Base-by-base conservation (phyloP, 2,797 vertebrate genomes). In the Diplodus puntazzo region DNA sequence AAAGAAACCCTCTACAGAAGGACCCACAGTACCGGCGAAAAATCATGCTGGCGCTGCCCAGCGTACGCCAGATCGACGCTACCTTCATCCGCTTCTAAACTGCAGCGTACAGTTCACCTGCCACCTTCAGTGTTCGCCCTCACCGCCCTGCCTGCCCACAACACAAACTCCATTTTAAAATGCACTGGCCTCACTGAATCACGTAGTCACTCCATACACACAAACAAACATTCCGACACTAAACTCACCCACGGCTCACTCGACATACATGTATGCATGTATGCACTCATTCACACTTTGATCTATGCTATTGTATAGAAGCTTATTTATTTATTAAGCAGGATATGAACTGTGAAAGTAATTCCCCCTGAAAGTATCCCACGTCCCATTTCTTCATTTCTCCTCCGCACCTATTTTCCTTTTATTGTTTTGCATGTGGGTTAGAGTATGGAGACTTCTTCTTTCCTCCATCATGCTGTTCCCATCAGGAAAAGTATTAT, bases 1-100 rank as follows among this genome's bases (percentile, higher is more conserved):
- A 99, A 91, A 92, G 97, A 72, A 99, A 99, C 88, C 98, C 98
- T 0, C 83, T 99, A 90, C 98, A 99, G 94, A 98, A 97, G 90
- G 98, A 99, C 81, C 97, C 98, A 1, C 98, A 99, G 89, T 99
- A 99, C 92, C 94, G 98, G 85, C 96, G 98, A 78, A 99, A 99
- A 93, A 96, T 99, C 92, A 98, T 99, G 98, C 91, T 99, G 93
- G 96, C 98, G 0, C 94, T 99, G 70, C 98, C 98, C 0, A 97
- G 92, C 0, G 97, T 99, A 34, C 97, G 97, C 93, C 98, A 99
- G 95, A 99, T 99, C 0, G 98, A 99, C 0, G 98, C 98, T 77
- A 99, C 98, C 0, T 99, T 97, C 73, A 98, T 99, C 80, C 95
- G 98, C 83, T 99, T 99, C 95, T 99, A 95, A 99, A 81, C 77